Evolutionary conservation across 2,113 vertebrate species (phyloP), one percentile per base, ranked within the genome.

Genomic region (Amazona vittata): DNA sequence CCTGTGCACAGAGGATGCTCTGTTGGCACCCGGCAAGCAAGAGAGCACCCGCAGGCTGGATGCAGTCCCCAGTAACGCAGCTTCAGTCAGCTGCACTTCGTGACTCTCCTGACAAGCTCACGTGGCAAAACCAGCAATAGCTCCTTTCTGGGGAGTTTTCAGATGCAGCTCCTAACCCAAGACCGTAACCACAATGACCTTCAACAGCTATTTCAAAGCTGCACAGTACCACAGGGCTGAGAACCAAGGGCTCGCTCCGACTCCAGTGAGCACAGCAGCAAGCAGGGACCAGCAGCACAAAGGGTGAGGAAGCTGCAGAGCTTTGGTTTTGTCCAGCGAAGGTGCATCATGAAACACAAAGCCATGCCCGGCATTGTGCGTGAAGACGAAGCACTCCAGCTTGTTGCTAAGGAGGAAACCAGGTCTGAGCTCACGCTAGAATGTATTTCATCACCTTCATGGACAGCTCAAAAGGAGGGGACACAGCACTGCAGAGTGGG

Each of bases 81-180:
- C 78, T 69, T 64, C 89, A 76, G 60, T 82, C 93, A 96, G 94
- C 81, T 74, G 69, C 6, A 3, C 63, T 77, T 88, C 59, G 50
- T 76, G 90, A 91, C 39, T 94, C 91, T 79, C 81, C 60, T 43
- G 85, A 90, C 71, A 92, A 53, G 63, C 79, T 93, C 92, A 95
- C 9, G 9, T 63, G 85, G 85, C 82, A 94, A 41, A 85, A 90
- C 5, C 14, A 4, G 78, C 68, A 77, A 93, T 18, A 87, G 70
- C 59, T 93, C 59, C 74, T 86, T 91, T 88, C 59, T 46, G 70
- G 37, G 81, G 83, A 60, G 44, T 74, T 87, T 88, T 87, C 82
- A 76, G 83, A 93, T 9, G 41, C 74, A 89, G 77, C 75, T 94
- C 80, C 79, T 88, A 93, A 93, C 46, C 25, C 68, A 77, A 86